Conservation (phyloP, 2,797 vertebrate species). For the Esox masquinongy region DNA sequence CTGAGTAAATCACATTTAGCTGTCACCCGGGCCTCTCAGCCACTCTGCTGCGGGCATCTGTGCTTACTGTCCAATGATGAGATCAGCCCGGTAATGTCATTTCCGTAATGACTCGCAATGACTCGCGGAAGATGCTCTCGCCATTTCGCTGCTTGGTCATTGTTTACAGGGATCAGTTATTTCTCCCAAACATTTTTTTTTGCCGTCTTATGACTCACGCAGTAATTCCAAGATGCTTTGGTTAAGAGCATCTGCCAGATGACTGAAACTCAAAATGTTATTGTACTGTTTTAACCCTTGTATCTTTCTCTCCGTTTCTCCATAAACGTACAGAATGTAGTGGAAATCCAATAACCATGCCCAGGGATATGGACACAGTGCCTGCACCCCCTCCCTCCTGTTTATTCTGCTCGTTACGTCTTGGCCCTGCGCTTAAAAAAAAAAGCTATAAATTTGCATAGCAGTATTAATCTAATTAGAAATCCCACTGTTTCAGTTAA, state of each 20-base stretch:
- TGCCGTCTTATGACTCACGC: no score
- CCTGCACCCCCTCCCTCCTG: conserved; percentile 48
- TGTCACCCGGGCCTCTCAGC: conserved; percentile 37
- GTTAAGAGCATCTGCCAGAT: no score
- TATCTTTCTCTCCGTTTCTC: not conserved
- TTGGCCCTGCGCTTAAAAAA: conserved; percentile 64
- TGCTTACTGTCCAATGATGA: conserved; percentile 61
- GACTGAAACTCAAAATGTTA: no score
- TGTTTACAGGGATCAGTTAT: conserved; percentile 32
- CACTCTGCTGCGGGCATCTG: conserved; percentile 38
- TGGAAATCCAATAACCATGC: not conserved
- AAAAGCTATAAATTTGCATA: conserved; percentile 80
- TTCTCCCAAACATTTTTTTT: no score
- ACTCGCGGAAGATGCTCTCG: conserved; percentile 20
- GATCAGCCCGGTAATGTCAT: conserved; percentile 65
- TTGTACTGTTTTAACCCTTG: not conserved
- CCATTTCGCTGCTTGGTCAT: conserved; percentile 43
- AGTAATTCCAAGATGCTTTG: no score
- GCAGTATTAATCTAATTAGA: conserved; percentile 80
- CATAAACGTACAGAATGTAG: not conserved
- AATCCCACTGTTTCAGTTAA: conserved; percentile 75
- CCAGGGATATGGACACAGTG: conserved; percentile 10
- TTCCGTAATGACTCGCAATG: conserved; percentile 54
- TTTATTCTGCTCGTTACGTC: conserved; percentile 73
- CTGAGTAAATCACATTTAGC: conserved; percentile 62